Conservation (phyloP, 2,888 invertebrate species). For the Rhogogaster chlorosoma region DNA sequence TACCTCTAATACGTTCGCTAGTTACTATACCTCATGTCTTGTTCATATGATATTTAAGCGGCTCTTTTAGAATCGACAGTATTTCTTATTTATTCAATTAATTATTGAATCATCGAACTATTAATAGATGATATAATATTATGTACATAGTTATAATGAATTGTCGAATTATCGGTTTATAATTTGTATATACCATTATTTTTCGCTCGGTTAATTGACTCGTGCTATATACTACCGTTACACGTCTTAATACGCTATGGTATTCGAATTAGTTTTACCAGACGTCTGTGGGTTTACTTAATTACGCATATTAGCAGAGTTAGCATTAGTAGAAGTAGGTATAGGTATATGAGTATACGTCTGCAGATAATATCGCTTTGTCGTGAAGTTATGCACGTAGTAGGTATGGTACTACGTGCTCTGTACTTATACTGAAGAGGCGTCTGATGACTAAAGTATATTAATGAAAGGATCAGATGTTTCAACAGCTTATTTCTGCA, state of each 20-base stretch:
- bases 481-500: neutral
- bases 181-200: neutral
- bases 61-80: neutral
- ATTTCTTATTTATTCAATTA: neutral
- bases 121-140: neutral
- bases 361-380: neutral
- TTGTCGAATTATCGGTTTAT: neutral
- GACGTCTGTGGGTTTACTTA: slow-evolving; percentile 24
- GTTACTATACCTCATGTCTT: slow-evolving; percentile 53
- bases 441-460: neutral
- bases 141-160: neutral
- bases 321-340: neutral
- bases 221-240: neutral
- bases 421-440: too few relatives aligned
- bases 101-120: neutral
- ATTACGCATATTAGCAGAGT: slow-evolving; percentile 19
- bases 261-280: neutral
- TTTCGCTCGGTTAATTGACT: too few relatives aligned
- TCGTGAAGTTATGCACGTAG: slow-evolving; percentile 5
- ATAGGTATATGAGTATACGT: neutral
- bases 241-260: neutral
- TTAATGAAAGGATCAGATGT: neutral
- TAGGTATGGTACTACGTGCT: neutral
- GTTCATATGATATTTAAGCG: slow-evolving; percentile 59
- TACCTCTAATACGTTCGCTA: neutral